Evolutionary conservation across 2,797 vertebrate species (phyloP), one percentile per base, ranked within the genome.

Genomic region (Micrastur ruficollis): DNA sequence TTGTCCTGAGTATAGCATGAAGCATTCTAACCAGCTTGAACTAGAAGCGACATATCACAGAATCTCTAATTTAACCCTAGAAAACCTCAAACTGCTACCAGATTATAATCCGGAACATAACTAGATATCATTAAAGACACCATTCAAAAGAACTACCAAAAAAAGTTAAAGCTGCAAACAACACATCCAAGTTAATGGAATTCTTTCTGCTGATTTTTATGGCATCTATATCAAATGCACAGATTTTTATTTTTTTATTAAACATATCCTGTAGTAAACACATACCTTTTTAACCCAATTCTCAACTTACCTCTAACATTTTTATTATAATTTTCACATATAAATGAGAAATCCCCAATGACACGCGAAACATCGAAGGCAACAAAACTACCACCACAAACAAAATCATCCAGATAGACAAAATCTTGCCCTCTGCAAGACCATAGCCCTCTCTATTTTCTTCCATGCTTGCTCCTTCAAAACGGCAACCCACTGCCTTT

Each of bases 221-320:
- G 20, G 21, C 59, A 74, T 32, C 55, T 49, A 11, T 34, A 61
- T 31, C 20, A 83, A 81, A 71, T 2, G 2, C 6, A 70, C 23
- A 62, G 8, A 20, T 31, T 53, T 55, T 49, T 5, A 1, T 7
- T 42, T 46, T 72, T 72, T 83, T 67, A 78, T 74, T 83, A 79
- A 81, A 49, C 6, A 47, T 4, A 2, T 52, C 22, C 61, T 72
- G 16, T 42, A 88, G 21, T 14, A 94, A 90, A 61, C 61, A 71
- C 7, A 25, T 27, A 90, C 38, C 58, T 91, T 74, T 78, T 67
- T 5, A 86, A 67, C 5, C 1, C n/a, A 59, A 40, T 58, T 78
- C 53, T 74, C 73, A 90, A 93, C 94, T 97, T 95, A 97, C 96
- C 96, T 95, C 89, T 29, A 97, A 85, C 2, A 70, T 18, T 86